phyloP scores from a whole-genome alignment of 2,797 vertebrate species.

The Antrozous pallidus region DNA sequence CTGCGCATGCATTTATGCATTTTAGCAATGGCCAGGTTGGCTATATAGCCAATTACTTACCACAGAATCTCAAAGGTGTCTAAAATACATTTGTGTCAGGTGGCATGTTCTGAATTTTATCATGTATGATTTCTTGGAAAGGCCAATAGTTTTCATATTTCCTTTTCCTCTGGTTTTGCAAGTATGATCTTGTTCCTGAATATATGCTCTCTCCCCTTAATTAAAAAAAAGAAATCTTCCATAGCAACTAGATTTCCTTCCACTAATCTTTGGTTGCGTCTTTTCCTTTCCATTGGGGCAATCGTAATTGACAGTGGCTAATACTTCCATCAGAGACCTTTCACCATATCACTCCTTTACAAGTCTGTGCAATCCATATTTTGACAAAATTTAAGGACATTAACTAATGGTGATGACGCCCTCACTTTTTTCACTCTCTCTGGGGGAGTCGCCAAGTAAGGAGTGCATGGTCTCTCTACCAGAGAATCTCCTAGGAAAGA shows the following conservation, averaged over 20 bases:
- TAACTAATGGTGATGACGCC: not conserved
- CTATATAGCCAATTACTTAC: not conserved
- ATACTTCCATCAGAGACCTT: not conserved
- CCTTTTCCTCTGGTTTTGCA: slow-evolving; percentile 46
- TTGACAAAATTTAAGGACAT: not conserved
- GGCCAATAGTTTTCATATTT: slow-evolving; percentile 25
- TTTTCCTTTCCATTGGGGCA: not conserved
- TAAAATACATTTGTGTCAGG: slow-evolving; percentile 56
- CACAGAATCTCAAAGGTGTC: not conserved
- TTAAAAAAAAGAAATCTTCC: slow-evolving; percentile 23
- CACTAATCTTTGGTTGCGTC: not conserved
- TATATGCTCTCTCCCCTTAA: slow-evolving; percentile 24
- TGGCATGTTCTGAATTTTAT: slow-evolving; percentile 41
- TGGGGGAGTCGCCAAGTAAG: not conserved
- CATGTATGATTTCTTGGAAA: slow-evolving; percentile 20
- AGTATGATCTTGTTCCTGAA: not conserved
- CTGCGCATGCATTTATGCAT: not conserved
- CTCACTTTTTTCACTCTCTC: not conserved
- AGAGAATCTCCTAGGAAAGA: not conserved
- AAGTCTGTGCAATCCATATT: not conserved
- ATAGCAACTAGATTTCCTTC: not conserved
- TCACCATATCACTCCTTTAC: not conserved
- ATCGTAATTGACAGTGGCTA: not conserved
- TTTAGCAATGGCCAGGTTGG: not conserved
- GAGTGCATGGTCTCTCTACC: not conserved